Base-by-base conservation (phyloP, 2,113 vertebrate genomes). In the Campylorhamphus procurvoides region DNA sequence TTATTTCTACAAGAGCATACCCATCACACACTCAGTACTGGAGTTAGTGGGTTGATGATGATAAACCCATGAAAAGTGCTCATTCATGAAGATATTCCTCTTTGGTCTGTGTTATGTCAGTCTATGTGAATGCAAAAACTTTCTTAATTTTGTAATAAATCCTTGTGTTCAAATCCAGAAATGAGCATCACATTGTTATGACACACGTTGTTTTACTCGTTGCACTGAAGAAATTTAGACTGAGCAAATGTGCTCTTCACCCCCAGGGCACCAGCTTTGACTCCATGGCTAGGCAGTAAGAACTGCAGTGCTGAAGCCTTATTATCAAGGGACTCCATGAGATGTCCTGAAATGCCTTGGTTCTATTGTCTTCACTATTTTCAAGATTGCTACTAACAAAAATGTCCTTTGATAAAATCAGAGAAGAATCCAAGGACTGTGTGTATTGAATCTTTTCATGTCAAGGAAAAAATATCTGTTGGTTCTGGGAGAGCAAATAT, bases 91-190 rank as follows among this genome's bases (percentile, higher is more conserved):
- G 47, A 75, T n/a, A 5, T 24, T 71, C 84, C 55, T 50, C 6
- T 86, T 69, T 35, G 14, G 13, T 74, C 29, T 74, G 22, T 22
- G 22, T 1, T 49, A 7, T 42, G 19, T 10, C 24, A 42, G 9
- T 9, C 12, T 18, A 8, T 0, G 0, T 49, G 40, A 81, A 56
- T 40, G 5, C 2, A 67, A 72, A 23, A 6, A 15, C 22, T 49
- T 75, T 29, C 27, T 63, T 16, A 64, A 35, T 62, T 67, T 64
- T 40, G 15, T n/a, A 63, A 81, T n/a, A 37, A 68, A 50, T 47
- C 52, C 8, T 82, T 37, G 14, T 25, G 22, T 9, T 82, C 22
- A 60, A 18, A 68, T 68, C 5, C 28, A 68, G 49, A 92, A 63
- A 20, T 13, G 17, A 84, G 5, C 6, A 35, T 84, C 7, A 3